Percentiles rank a stretch among this genome's conserved stretches.
These are phyloP conservation scores for Hypothenemus hampei DNA, from an alignment of 1,140 invertebrate genomes.

Conservation along the genomic window DNA sequence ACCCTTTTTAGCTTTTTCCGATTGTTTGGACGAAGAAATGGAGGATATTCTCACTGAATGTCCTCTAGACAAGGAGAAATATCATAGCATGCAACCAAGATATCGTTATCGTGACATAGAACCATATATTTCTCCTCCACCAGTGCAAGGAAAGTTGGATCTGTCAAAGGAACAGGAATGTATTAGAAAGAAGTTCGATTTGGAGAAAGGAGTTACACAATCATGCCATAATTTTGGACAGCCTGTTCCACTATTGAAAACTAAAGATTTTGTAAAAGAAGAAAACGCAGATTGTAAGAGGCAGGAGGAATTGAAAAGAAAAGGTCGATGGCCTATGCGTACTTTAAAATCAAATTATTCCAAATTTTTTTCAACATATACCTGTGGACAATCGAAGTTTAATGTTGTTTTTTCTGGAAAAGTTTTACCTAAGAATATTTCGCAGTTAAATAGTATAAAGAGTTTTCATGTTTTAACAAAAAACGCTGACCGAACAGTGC, in stretches of 20 bases:
- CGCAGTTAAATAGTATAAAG: constrained; percentile 6
- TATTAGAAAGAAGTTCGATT: constrained; percentile 18
- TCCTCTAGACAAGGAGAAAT: constrained; percentile 22
- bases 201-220: constrained; percentile 24
- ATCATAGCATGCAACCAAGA: constrained; percentile 17
- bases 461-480: constrained; percentile 15
- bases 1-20: constrained; percentile 26
- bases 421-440: background rate
- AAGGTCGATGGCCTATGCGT: constrained; percentile 22
- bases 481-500: constrained; percentile 1
- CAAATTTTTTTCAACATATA: background rate
- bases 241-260: constrained; percentile 6
- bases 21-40: constrained; percentile 27
- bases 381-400: background rate
- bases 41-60: constrained; percentile 26
- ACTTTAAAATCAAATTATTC: constrained; percentile 6
- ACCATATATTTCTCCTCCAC: constrained; percentile 3
- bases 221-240: constrained; percentile 23
- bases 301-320: constrained; percentile 21
- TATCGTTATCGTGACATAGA: constrained; percentile 3
- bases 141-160: constrained; percentile 20
- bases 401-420: no score
- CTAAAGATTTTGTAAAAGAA: constrained; percentile 13
- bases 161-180: constrained; percentile 22
- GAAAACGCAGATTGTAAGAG: constrained; percentile 9